Percentiles rank a stretch among this genome's conserved stretches.
phyloP scores from a whole-genome alignment of 2,797 vertebrate genomes.

The Pangasius mekongensis region DNA sequence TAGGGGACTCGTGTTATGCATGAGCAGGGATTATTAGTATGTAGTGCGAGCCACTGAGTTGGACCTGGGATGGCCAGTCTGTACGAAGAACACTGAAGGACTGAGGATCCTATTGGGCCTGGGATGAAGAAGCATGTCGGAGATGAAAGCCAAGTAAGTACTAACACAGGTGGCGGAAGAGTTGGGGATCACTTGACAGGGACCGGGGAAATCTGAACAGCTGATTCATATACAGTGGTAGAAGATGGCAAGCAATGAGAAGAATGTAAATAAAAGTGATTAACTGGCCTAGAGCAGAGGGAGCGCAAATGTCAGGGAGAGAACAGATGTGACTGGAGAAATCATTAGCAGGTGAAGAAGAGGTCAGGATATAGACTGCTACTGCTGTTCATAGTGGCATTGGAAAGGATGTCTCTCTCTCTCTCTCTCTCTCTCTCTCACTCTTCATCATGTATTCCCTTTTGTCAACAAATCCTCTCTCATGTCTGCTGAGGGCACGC shows the following conservation, averaged over 20 bases:
- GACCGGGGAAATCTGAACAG: slow-evolving; percentile 52
- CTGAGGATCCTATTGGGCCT: slow-evolving; percentile 1
- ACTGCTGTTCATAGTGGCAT: slow-evolving; percentile 58
- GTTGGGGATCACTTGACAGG: slow-evolving; percentile 23
- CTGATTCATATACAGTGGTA: slow-evolving; percentile 52
- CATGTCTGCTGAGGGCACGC: not conserved
- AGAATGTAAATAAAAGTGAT: slow-evolving; percentile 60
- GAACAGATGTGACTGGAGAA: slow-evolving; percentile 66
- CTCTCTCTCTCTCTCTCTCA: not conserved
- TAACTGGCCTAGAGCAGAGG: slow-evolving; percentile 33
- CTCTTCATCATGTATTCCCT: slow-evolving; percentile 13
- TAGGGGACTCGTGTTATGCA: not conserved
- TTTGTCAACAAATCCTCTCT: slow-evolving; percentile 6
- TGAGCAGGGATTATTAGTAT: not conserved
- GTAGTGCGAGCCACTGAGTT: not conserved
- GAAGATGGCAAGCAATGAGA: slow-evolving; percentile 37
- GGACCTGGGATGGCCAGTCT: not conserved
- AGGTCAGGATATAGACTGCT: slow-evolving; percentile 64
- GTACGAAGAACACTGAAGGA: slow-evolving; percentile 19
- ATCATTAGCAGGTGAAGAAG: slow-evolving; percentile 70
- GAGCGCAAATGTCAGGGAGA: slow-evolving; percentile 33
- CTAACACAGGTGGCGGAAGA: slow-evolving; percentile 40
- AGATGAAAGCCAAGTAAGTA: slow-evolving; percentile 35
- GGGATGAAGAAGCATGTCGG: not conserved
- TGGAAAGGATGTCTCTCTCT: slow-evolving; percentile 10